Conservation (phyloP, 2,888 invertebrate genomes). For the Drosophila histrio region DNA sequence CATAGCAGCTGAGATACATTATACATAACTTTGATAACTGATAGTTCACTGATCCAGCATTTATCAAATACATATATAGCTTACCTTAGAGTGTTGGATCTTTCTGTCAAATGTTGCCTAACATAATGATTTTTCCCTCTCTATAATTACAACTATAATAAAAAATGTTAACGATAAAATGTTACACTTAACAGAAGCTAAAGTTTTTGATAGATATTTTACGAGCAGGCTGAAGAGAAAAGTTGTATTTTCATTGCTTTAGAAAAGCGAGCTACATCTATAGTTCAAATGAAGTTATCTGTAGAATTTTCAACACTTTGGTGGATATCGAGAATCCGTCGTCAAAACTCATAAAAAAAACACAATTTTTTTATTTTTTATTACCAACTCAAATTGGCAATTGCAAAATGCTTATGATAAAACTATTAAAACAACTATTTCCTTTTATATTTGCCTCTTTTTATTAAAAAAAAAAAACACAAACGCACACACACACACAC, state of each 20-base stretch:
- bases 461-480: slow-evolving; percentile 48
- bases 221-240: background rate
- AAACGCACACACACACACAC: slow-evolving; percentile 13
- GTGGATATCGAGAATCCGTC: background rate
- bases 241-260: background rate
- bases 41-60: no score
- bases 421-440: slow-evolving; percentile 81
- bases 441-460: slow-evolving; percentile 75
- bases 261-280: background rate
- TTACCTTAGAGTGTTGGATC: no score
- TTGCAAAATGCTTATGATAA: slow-evolving; percentile 69
- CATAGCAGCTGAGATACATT: no score
- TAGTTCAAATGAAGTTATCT: background rate
- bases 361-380: slow-evolving; percentile 21
- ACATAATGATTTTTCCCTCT: background rate
- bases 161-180: background rate
- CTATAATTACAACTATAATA: background rate
- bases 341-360: slow-evolving; percentile 1
- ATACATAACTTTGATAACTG: no score
- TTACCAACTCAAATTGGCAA: slow-evolving; percentile 57
- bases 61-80: no score
- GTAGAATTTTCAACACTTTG: background rate
- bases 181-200: background rate
- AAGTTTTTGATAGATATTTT: background rate
- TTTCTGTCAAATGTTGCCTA: no score